Evolutionary conservation across 1,140 invertebrate genomes (phyloP).

Genomic region (Drosophila rhopaloa): DNA sequence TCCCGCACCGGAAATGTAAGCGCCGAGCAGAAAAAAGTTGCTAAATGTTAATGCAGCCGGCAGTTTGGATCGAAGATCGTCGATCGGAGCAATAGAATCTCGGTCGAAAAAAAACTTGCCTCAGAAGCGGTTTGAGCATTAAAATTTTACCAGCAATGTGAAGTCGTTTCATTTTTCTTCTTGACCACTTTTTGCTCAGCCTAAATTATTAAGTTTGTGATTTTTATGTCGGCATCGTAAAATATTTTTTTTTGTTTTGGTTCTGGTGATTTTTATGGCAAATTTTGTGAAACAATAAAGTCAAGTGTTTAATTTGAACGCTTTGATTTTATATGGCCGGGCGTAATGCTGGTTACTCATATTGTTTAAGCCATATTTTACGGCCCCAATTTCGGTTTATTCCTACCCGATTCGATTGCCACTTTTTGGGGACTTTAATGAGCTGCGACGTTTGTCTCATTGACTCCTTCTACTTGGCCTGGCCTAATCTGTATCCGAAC

Average conservation of each 20-base stretch:
- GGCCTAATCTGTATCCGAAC: conserved; percentile 62
- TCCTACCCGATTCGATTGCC: conserved; percentile 19
- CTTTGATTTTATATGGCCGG: conserved; percentile 40
- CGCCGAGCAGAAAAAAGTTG: conserved; percentile 61
- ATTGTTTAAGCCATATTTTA: conserved; percentile 54
- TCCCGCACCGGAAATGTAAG: conserved; percentile 75
- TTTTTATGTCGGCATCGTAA: conserved; percentile 39
- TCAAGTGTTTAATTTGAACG: conserved; percentile 34
- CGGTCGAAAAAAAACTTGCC: conserved; percentile 34
- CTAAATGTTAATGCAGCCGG: conserved; percentile 72
- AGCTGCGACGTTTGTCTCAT: conserved; percentile 50
- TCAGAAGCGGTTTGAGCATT: conserved; percentile 39
- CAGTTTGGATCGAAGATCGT: conserved; percentile 19
- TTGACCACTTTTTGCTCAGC: conserved; percentile 26
- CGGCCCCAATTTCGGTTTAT: conserved; percentile 1
- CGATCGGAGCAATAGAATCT: conserved; percentile 51
- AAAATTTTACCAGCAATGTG: background rate
- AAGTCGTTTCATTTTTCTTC: conserved; percentile 10
- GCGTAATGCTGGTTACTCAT: conserved; percentile 59
- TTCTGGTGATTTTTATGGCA: conserved; percentile 36
- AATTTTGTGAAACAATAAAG: conserved; percentile 64
- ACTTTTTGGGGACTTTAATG: conserved; percentile 38
- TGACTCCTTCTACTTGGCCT: conserved; percentile 52
- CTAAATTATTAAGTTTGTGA: conserved; percentile 63
- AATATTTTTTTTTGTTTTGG: conserved; percentile 18